Percentiles rank a stretch among this genome's conserved stretches.
Conservation (phyloP, 35 echinoderm and acorn worm species). For the Ptychodera flava region DNA sequence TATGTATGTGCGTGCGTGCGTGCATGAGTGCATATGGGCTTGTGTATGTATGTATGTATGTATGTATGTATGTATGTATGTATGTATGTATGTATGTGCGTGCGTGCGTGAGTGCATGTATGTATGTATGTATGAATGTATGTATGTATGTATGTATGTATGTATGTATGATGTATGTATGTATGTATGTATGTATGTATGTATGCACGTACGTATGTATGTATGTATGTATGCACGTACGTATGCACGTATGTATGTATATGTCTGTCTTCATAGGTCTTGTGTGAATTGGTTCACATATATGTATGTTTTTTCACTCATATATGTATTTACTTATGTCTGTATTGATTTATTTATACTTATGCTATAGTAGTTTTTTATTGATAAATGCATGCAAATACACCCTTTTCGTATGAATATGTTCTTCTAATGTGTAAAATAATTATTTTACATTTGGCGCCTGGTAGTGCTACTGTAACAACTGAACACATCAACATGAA, state of each 20-base stretch:
- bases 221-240: background rate
- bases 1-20: background rate
- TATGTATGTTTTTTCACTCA: too few species aligned
- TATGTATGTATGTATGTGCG: background rate
- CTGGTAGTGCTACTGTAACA: too few species aligned
- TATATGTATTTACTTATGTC: too few species aligned
- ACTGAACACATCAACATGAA: too few species aligned
- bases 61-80: background rate
- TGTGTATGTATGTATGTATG: background rate
- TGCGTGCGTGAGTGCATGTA: background rate
- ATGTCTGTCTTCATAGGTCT: background rate
- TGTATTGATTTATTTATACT: too few species aligned
- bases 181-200: background rate
- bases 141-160: constrained; percentile 2
- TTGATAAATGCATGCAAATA: too few species aligned
- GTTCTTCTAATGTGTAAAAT: too few species aligned
- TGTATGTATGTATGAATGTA: background rate
- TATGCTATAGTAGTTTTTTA: too few species aligned
- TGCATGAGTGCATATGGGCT: background rate
- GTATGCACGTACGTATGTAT: background rate
- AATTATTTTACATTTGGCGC: too few species aligned
- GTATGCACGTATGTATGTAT: background rate
- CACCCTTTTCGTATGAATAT: too few species aligned
- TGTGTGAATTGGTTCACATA: too few species aligned
- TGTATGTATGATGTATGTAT: constrained; percentile 2